Evolutionary conservation across 2,113 vertebrate species (phyloP).

Genomic region (Neogobius melanostomus): DNA sequence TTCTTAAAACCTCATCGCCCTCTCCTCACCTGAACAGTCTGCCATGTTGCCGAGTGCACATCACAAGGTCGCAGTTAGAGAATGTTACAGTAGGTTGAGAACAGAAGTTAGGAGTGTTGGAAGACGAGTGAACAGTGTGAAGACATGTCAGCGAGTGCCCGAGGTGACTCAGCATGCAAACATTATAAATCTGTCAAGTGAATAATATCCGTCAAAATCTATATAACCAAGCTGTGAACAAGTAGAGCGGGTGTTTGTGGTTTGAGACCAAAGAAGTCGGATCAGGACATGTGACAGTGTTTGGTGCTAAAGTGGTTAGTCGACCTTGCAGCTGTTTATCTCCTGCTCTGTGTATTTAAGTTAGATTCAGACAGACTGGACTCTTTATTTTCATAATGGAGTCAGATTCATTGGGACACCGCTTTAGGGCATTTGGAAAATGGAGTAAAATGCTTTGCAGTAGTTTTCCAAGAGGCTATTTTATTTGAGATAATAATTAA

Average conservation of each 20-base stretch:
- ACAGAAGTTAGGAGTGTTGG: slow-evolving; percentile 25
- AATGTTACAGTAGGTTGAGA: slow-evolving; percentile 12
- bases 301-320: not conserved
- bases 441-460: not conserved
- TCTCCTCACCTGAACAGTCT: not conserved
- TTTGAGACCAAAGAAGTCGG: not conserved
- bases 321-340: not conserved
- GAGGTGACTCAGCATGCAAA: slow-evolving; percentile 36
- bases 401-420: slow-evolving; percentile 44
- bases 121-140: slow-evolving; percentile 39
- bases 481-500: too few relatives aligned
- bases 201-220: slow-evolving; percentile 23
- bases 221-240: slow-evolving; percentile 4
- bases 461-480: not conserved
- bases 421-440: not conserved
- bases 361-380: not conserved
- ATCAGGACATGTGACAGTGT: not conserved
- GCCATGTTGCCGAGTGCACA: not conserved
- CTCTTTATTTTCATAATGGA: slow-evolving; percentile 30
- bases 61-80: slow-evolving; percentile 14
- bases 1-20: not conserved
- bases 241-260: not conserved
- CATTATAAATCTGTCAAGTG: slow-evolving; percentile 41
- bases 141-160: slow-evolving; percentile 11
- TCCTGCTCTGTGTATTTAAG: not conserved